phyloP scores from a whole-genome alignment of 2,113 vertebrate genomes.

The Peromyscus polionotus region DNA sequence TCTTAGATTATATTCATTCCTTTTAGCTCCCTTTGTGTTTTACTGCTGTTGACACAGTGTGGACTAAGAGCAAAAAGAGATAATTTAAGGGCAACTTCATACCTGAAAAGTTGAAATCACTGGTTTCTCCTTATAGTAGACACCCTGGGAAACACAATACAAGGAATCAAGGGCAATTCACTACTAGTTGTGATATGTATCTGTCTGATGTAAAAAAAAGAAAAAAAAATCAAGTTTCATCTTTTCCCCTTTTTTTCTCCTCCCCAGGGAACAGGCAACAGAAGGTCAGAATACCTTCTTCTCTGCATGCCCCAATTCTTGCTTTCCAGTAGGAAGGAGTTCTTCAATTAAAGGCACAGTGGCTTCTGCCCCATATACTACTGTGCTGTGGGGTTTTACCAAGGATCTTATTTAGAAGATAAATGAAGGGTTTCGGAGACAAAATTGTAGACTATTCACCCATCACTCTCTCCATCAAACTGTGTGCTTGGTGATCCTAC shows the following conservation, averaged over 20 bases:
- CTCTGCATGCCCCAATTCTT: conserved; percentile 53
- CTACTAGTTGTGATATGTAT: conserved; percentile 69
- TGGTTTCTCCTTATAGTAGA: conserved; percentile 73
- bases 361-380: neutral
- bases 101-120: conserved; percentile 83
- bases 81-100: conserved; percentile 78
- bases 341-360: neutral
- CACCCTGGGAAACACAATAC: conserved; percentile 73
- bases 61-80: conserved; percentile 64
- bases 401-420: conserved; percentile 22
- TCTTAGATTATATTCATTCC: conserved; percentile 55
- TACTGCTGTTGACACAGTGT: conserved; percentile 71
- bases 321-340: conserved; percentile 62
- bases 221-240: neutral
- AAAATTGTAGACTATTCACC: neutral
- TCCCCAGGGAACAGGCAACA: conserved; percentile 58
- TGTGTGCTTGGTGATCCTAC: neutral
- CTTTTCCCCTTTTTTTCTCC: neutral
- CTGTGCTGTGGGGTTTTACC: neutral
- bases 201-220: conserved; percentile 41
- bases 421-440: conserved; percentile 33
- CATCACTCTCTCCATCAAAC: neutral
- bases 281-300: conserved; percentile 70
- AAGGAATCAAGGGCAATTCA: conserved; percentile 77
- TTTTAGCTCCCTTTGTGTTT: conserved; percentile 38